These are phyloP conservation scores for Matsumyia berberina DNA, from an alignment of 2,888 invertebrate species.

Conservation along the genomic window DNA sequence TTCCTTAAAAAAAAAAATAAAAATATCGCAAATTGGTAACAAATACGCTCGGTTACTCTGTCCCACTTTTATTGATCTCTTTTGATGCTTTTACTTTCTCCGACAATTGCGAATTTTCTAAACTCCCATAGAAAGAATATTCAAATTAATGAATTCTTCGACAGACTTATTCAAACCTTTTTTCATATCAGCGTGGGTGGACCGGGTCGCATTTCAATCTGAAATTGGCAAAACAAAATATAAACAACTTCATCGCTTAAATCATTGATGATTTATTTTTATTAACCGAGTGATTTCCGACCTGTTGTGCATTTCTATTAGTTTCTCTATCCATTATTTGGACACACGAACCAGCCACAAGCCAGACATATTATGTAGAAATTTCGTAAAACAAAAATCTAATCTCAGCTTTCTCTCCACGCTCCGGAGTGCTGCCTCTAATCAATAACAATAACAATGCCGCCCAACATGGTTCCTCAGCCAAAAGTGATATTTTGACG, in stretches of 20 bases:
- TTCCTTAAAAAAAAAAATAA: no score
- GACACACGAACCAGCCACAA: conserved; percentile 59
- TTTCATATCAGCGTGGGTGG: conserved; percentile 22
- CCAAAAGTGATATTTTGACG: conserved; percentile 30
- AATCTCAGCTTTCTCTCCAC: conserved; percentile 62
- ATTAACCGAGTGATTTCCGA: conserved; percentile 45
- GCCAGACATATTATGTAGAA: conserved; percentile 28
- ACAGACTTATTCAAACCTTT: neutral
- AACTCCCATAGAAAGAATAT: conserved; percentile 19
- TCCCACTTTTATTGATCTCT: conserved; percentile 25
- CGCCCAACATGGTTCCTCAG: neutral
- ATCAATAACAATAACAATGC: conserved; percentile 50
- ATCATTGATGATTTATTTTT: conserved; percentile 49
- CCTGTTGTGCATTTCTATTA: conserved; percentile 53
- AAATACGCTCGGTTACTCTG: neutral
- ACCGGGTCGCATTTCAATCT: conserved; percentile 23
- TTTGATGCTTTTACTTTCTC: conserved; percentile 47
- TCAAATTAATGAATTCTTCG: conserved; percentile 37
- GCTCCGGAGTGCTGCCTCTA: conserved; percentile 35
- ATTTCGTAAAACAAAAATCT: conserved; percentile 45
- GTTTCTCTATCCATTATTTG: conserved; percentile 54
- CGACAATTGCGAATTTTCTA: conserved; percentile 33
- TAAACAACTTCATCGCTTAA: conserved; percentile 21
- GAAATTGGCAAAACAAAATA: conserved; percentile 45
- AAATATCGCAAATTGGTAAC: neutral